Evolutionary conservation across 1,140 invertebrate genomes (phyloP).

Genomic region (Drosophila teissieri): DNA sequence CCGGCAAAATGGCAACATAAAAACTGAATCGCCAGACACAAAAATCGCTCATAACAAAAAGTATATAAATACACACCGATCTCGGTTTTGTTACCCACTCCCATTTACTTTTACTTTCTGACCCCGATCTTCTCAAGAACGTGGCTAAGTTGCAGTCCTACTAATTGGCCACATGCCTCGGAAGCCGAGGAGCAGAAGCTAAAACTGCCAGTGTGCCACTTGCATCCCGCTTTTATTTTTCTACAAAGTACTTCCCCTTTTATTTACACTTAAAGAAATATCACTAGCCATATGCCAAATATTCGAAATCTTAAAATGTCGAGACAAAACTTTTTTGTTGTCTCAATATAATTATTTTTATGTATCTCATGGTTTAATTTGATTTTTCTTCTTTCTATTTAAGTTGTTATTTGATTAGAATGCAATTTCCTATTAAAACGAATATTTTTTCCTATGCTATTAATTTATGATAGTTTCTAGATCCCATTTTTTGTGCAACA

Average conservation of each 20-base stretch:
- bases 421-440: no score
- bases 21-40: constrained; percentile 27
- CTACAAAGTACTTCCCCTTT: neutral
- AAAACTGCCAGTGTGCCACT: constrained; percentile 5
- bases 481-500: constrained; percentile 15
- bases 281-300: no score
- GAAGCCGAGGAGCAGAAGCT: constrained; percentile 1
- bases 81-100: constrained; percentile 18
- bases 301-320: neutral
- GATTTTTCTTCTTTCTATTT: neutral
- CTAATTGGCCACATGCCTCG: constrained; percentile 19
- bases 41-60: neutral
- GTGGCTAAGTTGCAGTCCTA: constrained; percentile 33
- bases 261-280: constrained; percentile 2
- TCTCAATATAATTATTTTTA: no score
- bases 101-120: neutral
- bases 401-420: neutral
- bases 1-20: constrained; percentile 15
- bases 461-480: neutral
- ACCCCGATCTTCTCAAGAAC: constrained; percentile 26
- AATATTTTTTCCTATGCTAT: neutral
- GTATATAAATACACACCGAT: constrained; percentile 35
- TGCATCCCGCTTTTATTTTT: neutral
- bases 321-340: no score
- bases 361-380: no score